Conservation (phyloP, 2,888 invertebrate genomes). For the Cenopis cana region DNA sequence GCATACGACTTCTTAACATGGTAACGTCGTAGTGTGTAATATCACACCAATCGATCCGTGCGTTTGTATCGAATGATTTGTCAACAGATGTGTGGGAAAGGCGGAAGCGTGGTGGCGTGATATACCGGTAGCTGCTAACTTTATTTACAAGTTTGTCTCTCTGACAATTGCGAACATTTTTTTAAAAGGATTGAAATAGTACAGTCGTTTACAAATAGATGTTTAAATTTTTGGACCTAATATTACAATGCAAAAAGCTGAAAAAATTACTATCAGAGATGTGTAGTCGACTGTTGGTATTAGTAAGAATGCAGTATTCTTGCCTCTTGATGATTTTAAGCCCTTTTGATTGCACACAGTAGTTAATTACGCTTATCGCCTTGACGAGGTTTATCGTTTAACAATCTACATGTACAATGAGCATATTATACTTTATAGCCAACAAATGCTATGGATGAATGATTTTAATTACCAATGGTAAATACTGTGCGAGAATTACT, state of each 20-base stretch:
- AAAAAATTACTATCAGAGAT: too few species aligned
- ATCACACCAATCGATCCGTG: conserved; percentile 11
- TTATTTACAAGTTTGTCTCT: neutral
- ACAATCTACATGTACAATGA: neutral
- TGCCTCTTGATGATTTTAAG: neutral
- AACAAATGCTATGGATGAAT: neutral
- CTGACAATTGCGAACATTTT: neutral
- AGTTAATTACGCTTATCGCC: neutral
- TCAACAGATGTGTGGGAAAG: conserved; percentile 23
- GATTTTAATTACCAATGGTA: neutral
- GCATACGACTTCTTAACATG: neutral
- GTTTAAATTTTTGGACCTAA: too few species aligned
- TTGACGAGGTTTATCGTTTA: neutral
- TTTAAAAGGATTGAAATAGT: too few species aligned
- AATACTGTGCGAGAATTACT: too few species aligned
- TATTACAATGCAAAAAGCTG: too few species aligned
- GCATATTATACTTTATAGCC: neutral
- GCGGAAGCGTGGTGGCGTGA: conserved; percentile 16
- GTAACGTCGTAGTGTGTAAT: conserved; percentile 6
- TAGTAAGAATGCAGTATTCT: too few species aligned
- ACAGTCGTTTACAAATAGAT: too few species aligned
- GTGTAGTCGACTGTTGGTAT: too few species aligned
- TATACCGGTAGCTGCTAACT: neutral
- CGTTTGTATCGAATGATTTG: conserved; percentile 17
- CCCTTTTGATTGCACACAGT: neutral